Evolutionary conservation across 2,113 vertebrate genomes (phyloP), one percentile per base, ranked within the genome.

Genomic region (Lycaon pictus): DNA sequence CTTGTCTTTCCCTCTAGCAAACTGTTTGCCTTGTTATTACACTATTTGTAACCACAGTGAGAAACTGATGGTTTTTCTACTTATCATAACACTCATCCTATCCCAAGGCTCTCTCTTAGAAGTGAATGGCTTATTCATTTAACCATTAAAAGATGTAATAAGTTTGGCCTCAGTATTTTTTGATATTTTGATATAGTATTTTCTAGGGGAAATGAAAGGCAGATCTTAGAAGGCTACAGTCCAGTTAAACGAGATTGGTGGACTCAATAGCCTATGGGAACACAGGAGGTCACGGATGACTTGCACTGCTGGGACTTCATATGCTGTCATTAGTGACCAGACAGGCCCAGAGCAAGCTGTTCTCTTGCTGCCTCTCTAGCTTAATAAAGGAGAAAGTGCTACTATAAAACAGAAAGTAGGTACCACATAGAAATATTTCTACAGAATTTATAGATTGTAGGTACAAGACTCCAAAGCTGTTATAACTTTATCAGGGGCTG

Each of bases 251-350:
- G 53, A 92, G 80, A 82, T 0, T 53, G 84, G 91, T 60, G 88
- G 77, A 56, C 60, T 93, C 81, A 9, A 35, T 3, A 93, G 84
- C 97, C 93, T 85, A 35, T 0, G 25, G 96, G 72, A 62, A 81
- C 11, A 77, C 3, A 62, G 63, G 76, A 77, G 71, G 85, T 88
- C 96, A 93, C 0, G 15, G 55, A 56, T 88, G 95, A 92, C 90
- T 84, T 62, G 15, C 29, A 48, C 7, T 15, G 58, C 32, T 63
- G 86, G 90, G 76, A 69, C 71, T 74, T 62, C 2, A 7, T 69
- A n/a, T 29, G 35, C n/a, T 77, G 87, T 96, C 90, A 53, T 81
- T 95, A 98, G 62, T 82, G 95, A 96, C 91, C 95, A 96, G 60
- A 4, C 63, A 96, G 62, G 63, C 93, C 81, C 60, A 85, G 9